A percentile compares a stretch with the other conserved stretches of the same genome.
Evolutionary conservation across 2,888 invertebrate species (phyloP).

Genomic region (Pristionchus entomophagus): DNA sequence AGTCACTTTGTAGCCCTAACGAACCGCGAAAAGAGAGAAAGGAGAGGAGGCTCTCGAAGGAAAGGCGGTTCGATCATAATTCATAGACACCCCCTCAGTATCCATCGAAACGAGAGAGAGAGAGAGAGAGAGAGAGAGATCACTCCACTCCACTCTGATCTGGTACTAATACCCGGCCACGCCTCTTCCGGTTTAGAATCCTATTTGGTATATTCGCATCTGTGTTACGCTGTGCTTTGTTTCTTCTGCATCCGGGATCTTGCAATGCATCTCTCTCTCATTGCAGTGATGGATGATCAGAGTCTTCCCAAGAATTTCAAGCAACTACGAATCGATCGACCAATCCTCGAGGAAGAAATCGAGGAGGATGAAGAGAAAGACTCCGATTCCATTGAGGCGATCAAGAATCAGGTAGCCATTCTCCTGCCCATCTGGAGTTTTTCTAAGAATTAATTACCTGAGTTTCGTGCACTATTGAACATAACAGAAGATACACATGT

Average conservation of each 20-base stretch:
- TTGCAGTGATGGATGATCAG: constrained; percentile 29
- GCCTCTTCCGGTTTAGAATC: background rate
- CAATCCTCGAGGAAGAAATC: constrained; percentile 13
- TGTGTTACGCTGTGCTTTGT: background rate
- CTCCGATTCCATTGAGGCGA: background rate
- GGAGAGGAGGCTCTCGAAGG: background rate
- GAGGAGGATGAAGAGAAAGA: constrained; percentile 28
- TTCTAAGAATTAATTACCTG: too few relatives aligned
- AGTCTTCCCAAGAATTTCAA: constrained; percentile 10
- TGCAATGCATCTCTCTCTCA: background rate
- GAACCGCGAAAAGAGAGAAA: background rate
- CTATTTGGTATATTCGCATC: background rate
- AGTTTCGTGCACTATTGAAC: too few relatives aligned
- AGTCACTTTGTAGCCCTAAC: constrained; percentile 32
- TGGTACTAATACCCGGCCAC: background rate
- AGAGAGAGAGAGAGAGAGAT: background rate
- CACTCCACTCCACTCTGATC: background rate
- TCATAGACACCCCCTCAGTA: background rate
- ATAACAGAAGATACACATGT: too few relatives aligned
- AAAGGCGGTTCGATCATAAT: background rate
- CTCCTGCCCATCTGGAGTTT: too few relatives aligned
- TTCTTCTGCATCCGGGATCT: background rate
- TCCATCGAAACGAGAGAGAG: constrained; percentile 6
- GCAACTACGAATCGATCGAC: constrained; percentile 24
- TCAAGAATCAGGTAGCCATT: background rate